Evolutionary conservation across 2,113 vertebrate species (phyloP).

Genomic region (Leucoraja erinaceus): DNA sequence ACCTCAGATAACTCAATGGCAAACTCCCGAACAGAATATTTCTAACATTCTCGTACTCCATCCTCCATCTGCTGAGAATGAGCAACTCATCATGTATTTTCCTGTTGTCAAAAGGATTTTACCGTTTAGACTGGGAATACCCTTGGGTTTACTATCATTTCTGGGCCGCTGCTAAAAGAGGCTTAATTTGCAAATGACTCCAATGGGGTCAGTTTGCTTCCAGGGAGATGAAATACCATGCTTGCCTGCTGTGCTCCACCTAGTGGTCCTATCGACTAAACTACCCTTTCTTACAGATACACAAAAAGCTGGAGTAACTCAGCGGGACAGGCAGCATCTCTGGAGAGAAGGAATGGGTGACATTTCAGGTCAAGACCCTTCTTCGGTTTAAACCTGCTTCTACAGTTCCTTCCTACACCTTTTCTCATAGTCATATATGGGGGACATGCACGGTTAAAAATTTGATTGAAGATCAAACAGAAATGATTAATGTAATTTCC

Average conservation of each 20-base stretch:
- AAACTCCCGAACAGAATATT: constrained; percentile 22
- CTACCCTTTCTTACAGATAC: background rate
- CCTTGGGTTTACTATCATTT: background rate
- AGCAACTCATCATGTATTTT: background rate
- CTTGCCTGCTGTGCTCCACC: constrained; percentile 27
- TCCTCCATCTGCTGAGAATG: constrained; percentile 1
- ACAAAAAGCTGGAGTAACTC: too few species aligned
- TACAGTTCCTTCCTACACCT: too few species aligned
- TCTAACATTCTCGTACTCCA: background rate
- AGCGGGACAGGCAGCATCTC: too few species aligned
- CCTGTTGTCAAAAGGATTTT: background rate
- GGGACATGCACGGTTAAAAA: background rate
- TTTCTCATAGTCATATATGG: too few species aligned
- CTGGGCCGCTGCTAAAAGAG: background rate
- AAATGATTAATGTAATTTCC: background rate
- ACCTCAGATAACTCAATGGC: background rate
- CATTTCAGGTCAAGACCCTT: too few species aligned
- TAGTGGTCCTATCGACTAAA: constrained; percentile 17
- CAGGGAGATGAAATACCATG: background rate
- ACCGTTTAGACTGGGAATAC: background rate
- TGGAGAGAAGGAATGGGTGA: too few species aligned
- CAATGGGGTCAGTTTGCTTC: background rate
- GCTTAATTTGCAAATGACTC: background rate
- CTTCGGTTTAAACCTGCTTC: too few species aligned
- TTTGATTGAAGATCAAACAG: background rate